Evolutionary conservation across 1,140 invertebrate species (phyloP), one percentile per base, ranked within the genome.

Genomic region (Saccostrea cuccullata): DNA sequence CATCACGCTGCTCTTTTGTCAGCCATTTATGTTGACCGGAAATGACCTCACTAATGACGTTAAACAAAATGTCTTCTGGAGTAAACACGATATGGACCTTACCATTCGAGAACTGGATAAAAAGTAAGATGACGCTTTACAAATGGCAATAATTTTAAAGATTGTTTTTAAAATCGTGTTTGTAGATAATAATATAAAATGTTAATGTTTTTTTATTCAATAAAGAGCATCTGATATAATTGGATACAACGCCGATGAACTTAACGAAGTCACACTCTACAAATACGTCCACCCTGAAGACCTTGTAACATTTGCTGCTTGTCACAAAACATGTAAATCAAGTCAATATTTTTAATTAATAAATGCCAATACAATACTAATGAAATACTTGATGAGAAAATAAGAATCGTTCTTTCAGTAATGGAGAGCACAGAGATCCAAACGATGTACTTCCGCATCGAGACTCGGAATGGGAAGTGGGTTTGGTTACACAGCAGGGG

Each of bases 31-130:
- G 89, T 60, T 90, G 30, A 90, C 90, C 60, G 88, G 90, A 86
- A 89, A 88, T 82, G 91, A 93, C 82, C 60, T 89, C 23, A 88
- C 77, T 20, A 30, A 90, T n/a, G 92, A 91, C 47, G 55, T 89
- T 13, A 91, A 90, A 58, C 88, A 90, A 73, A 91, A 91, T 85
- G 92, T 92, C 12, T 93, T 93, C 87, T 93, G 93, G 93, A 93
- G 89, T 85, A 93, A 93, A 87, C 93, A 93, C 85, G 93, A 92
- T 55, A 90, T 93, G 77, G 92, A 92, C 84, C 87, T 93, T 15
- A 90, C 82, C 15, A 91, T 93, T 47, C 92, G 90, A 55, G 91
- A 93, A 58, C 86, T 93, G 13, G 93, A 93, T 58, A 89, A 90
- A 87, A 92, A 91, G 93, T 93, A 87, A 86, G 91, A 47, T 47